Percentiles rank a stretch among this genome's conserved stretches.
These are phyloP conservation scores for Potamilus streckersoni DNA, from an alignment of 1,140 invertebrate species.

Conservation along the genomic window DNA sequence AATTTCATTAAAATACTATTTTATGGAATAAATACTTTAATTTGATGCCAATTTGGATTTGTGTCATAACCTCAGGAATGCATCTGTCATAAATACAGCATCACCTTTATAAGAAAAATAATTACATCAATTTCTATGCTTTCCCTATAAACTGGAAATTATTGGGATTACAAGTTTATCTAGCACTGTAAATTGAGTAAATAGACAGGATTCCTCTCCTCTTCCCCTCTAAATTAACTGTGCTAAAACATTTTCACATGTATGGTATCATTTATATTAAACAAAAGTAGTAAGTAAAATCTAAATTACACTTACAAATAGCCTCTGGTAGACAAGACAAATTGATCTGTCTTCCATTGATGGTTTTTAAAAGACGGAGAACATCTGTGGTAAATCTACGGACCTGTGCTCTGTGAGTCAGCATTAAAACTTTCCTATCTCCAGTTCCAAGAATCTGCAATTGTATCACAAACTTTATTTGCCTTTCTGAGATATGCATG, in stretches of 20 bases:
- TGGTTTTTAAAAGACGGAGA: conserved; percentile 83
- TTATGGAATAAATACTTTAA: no score
- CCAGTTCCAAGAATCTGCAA: conserved; percentile 88
- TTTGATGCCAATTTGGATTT: no score
- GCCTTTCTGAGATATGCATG: no score
- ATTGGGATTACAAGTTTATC: neutral
- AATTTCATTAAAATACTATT: no score
- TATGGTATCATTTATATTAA: no score
- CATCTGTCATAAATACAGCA: no score
- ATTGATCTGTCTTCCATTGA: conserved; percentile 79
- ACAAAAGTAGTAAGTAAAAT: no score
- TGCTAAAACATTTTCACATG: no score
- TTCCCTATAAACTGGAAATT: no score
- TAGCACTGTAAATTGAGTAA: neutral
- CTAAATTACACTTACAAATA: conserved; percentile 67
- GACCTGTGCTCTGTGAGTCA: conserved; percentile 89
- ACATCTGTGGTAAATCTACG: conserved; percentile 91
- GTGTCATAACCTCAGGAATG: no score
- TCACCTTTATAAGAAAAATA: no score
- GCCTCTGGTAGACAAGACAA: conserved; percentile 80
- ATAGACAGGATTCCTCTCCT: neutral
- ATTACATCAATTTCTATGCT: no score
- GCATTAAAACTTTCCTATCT: conserved; percentile 84
- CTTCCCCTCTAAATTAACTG: neutral
- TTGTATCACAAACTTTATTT: neutral